Evolutionary conservation across 2,888 invertebrate species (phyloP), one percentile per base, ranked within the genome.

Genomic region (Saturnia japonica): DNA sequence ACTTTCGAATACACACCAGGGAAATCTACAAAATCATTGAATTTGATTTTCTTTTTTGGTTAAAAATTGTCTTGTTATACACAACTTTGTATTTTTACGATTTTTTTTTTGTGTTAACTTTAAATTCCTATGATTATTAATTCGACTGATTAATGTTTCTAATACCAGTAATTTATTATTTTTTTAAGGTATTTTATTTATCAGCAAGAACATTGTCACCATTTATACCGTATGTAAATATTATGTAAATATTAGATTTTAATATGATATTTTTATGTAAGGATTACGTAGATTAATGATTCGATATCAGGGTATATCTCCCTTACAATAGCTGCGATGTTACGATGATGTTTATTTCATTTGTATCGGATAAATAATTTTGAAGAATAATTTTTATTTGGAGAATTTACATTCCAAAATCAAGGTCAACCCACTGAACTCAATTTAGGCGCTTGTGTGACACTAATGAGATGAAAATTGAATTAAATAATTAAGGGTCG

Each of bases 281-380:
- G 78, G 82, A 83, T 70, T 67, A 62, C 84, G 87, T 91, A 91
- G 89, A 87, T 84, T 81, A 85, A 83, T 83, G 86, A 90, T 88
- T 89, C 88, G 88, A 92, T 92, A 93, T 93, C 93, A 93, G 93
- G 93, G 93, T 93, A 93, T 90, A 88, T 84, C 85, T 88, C 91
- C 91, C 91, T 86, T 85, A 81, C 78, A 74, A 79, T 80, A 74
- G 75, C 74, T 80, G 82, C 83, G 87, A 62, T 71, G 42, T 64
- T 25, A 68, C 62, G 45, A 42, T 71, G 62, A 40, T 62, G 68
- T 40, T 25, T 68, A 70, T 70, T 54, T 43, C 66, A 54, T 66
- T n/a, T 22, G 19, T 16, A 28, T 66, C 22, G 11, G 0, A 12
- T 14, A 25, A 22, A 40, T 51, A 51, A 47, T 47, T 8, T n/a